These are phyloP conservation scores for Agonopterix heracliana DNA, from an alignment of 2,888 invertebrate genomes.

Conservation along the genomic window DNA sequence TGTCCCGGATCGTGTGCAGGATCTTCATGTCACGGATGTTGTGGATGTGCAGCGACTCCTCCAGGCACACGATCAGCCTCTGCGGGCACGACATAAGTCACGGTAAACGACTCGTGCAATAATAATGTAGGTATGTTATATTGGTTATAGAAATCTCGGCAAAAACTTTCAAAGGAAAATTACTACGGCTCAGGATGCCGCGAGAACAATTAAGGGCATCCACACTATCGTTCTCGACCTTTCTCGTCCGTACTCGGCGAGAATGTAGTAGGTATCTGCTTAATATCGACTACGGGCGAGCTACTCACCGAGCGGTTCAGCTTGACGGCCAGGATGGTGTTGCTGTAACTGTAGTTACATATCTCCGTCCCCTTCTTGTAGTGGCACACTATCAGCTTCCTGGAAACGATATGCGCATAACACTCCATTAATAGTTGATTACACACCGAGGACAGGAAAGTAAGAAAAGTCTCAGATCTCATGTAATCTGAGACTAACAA, in stretches of 20 bases:
- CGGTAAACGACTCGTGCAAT: not conserved
- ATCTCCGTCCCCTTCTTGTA: conserved; percentile 98
- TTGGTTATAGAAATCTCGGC: no score
- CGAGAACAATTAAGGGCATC: not conserved
- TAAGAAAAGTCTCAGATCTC: no score
- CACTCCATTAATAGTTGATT: not conserved
- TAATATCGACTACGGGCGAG: no score
- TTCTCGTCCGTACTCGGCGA: no score
- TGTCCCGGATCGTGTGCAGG: conserved; percentile 97
- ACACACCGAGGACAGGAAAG: no score
- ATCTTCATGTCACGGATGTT: conserved; percentile 99
- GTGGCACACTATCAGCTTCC: conserved; percentile 94
- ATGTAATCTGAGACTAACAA: no score
- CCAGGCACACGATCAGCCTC: conserved; percentile 97
- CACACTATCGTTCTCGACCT: no score
- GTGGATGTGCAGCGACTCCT: conserved; percentile 98
- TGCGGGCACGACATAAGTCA: conserved; percentile 39
- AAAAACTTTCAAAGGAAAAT: no score
- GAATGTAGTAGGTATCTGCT: no score
- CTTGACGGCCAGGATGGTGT: conserved; percentile 96
- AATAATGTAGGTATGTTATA: no score
- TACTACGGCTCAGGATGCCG: no score
- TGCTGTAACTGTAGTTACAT: conserved; percentile 96
- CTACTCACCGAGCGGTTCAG: conserved; percentile 91
- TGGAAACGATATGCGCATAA: conserved; percentile 28